These are phyloP conservation scores for Laticauda colubrina DNA, from an alignment of 2,113 vertebrate genomes.

Conservation along the genomic window DNA sequence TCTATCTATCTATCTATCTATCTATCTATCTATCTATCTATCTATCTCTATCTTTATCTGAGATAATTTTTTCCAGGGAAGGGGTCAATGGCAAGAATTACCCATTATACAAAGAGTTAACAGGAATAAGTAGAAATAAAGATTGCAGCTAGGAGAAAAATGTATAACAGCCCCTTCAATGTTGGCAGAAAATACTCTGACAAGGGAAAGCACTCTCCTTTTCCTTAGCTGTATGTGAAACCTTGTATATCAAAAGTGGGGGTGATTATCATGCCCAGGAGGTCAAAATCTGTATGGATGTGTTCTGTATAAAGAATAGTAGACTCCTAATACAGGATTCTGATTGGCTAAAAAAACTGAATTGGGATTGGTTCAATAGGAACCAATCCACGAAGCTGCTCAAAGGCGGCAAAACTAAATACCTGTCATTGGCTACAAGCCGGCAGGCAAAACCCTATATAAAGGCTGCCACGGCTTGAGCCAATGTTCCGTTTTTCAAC, in stretches of 20 bases:
- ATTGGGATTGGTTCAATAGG: too few relatives aligned
- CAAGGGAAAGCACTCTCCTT: not conserved
- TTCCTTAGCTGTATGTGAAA: not conserved
- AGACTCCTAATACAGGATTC: too few relatives aligned
- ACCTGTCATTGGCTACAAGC: too few relatives aligned
- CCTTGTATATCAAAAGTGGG: rapidly evolving
- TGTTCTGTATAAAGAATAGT: too few relatives aligned
- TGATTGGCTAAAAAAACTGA: too few relatives aligned
- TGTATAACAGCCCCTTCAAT: not conserved
- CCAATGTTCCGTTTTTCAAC: too few relatives aligned
- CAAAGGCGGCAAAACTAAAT: too few relatives aligned
- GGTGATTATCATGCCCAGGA: not conserved
- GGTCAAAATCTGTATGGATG: not conserved
- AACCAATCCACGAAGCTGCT: too few relatives aligned
- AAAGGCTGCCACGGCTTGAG: too few relatives aligned
- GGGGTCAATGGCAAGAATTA: not conserved
- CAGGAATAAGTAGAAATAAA: not conserved
- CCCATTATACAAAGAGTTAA: not conserved
- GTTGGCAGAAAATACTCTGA: not conserved
- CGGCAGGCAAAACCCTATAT: too few relatives aligned
- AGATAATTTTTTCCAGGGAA: not conserved
- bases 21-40: too few relatives aligned
- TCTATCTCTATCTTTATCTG: not conserved
- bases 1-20: too few relatives aligned
- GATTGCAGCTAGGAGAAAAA: not conserved